phyloP scores from a whole-genome alignment of 2,888 invertebrate genomes.

The Graphium colonna region DNA sequence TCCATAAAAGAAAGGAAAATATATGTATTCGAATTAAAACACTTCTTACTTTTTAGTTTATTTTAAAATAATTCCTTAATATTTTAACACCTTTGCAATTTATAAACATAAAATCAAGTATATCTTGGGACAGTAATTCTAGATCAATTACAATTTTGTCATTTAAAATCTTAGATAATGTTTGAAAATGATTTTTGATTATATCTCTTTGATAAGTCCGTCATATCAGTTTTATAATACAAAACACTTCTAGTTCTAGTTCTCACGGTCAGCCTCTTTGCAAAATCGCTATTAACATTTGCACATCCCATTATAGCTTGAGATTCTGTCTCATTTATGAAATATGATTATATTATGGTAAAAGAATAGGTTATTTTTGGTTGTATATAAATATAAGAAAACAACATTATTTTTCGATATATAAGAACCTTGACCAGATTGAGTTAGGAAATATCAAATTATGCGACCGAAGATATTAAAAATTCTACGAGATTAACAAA shows the following conservation, averaged over 20 bases:
- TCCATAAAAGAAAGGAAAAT: no score
- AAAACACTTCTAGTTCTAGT: slow-evolving; percentile 8
- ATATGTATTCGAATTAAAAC: no score
- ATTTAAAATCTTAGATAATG: no score
- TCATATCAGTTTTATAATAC: slow-evolving; percentile 3
- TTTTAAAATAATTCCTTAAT: no score
- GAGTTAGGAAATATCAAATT: slow-evolving; percentile 7
- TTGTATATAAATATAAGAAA: no score
- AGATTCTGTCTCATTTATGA: slow-evolving; percentile 4
- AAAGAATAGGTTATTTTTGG: neutral
- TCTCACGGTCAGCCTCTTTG: slow-evolving; percentile 19
- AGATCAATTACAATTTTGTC: no score
- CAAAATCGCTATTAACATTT: slow-evolving; percentile 10
- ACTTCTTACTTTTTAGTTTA: no score
- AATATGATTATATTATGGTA: slow-evolving; percentile 1
- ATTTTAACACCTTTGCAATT: no score
- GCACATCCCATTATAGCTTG: slow-evolving; percentile 16
- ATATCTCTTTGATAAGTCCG: neutral
- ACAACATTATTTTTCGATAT: neutral
- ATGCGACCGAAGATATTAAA: neutral
- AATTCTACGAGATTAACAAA: neutral
- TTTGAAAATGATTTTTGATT: neutral
- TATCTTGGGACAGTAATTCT: no score
- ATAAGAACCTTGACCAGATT: neutral
- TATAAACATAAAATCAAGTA: no score